These are phyloP conservation scores for crab-eating macaque (Macaca fascicularis) DNA, from an alignment of 2,113 vertebrate genomes.

Conservation along the genomic window T2T-MFA8v1.1 NC_088395.1:154260501-154261000, in stretches of 20 bases:
- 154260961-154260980: not conserved
- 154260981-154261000: not conserved
- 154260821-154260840: slow-evolving; percentile 9
- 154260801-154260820: not conserved
- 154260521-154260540: not conserved
- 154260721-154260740: not conserved
- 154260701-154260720: not conserved
- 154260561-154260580: not conserved
- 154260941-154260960: not conserved
- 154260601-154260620: not conserved
- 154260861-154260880: not conserved
- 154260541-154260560: not conserved
- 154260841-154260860: not conserved
- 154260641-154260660: not conserved
- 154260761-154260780: not conserved
- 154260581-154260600: not conserved
- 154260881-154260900: not conserved
- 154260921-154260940: not conserved
- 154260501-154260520: not conserved
- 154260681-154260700: not conserved
- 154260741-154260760: not conserved
- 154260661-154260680: not conserved
- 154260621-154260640: not conserved
- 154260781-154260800: not conserved
- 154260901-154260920: not conserved